Conservation (phyloP, 2,888 invertebrate genomes). For the Agonopterix alstromeriana region DNA sequence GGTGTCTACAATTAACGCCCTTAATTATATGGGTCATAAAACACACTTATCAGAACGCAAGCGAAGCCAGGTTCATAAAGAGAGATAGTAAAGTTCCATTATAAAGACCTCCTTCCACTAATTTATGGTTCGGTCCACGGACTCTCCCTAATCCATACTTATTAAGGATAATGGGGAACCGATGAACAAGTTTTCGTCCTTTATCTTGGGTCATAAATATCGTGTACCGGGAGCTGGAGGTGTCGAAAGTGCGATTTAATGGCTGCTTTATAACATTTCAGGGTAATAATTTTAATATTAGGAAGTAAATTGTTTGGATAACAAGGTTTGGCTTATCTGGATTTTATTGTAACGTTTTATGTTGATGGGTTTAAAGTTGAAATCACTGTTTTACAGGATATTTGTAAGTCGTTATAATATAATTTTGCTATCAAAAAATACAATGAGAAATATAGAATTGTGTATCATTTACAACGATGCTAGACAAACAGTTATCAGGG, state of each 20-base stretch:
- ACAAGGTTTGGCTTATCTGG: too few species aligned
- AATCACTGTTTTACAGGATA: too few species aligned
- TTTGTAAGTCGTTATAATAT: too few species aligned
- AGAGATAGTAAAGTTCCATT: slow-evolving; percentile 56
- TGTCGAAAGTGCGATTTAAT: slow-evolving; percentile 58
- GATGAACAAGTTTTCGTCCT: slow-evolving; percentile 66
- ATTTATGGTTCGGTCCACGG: slow-evolving; percentile 57
- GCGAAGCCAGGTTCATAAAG: slow-evolving; percentile 46
- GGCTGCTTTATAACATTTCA: slow-evolving; percentile 41
- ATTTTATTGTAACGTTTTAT: too few species aligned
- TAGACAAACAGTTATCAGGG: too few species aligned
- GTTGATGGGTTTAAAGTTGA: too few species aligned
- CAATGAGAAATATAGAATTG: too few species aligned
- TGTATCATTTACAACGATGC: too few species aligned
- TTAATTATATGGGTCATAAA: slow-evolving; percentile 59
- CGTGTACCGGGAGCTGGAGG: slow-evolving; percentile 48
- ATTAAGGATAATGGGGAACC: slow-evolving; percentile 73
- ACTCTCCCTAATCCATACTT: slow-evolving; percentile 70
- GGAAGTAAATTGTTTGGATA: slow-evolving; percentile 18
- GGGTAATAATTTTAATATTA: slow-evolving; percentile 41
- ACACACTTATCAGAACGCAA: slow-evolving; percentile 57
- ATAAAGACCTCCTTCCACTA: slow-evolving; percentile 55
- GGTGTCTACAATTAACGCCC: slow-evolving; percentile 42
- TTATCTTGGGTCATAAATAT: slow-evolving; percentile 64
- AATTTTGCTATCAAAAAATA: too few species aligned